A percentile compares a stretch with the other conserved stretches of the same genome.
These are phyloP conservation scores for Theretra japonica DNA, from an alignment of 2,888 invertebrate species.

Conservation along the genomic window DNA sequence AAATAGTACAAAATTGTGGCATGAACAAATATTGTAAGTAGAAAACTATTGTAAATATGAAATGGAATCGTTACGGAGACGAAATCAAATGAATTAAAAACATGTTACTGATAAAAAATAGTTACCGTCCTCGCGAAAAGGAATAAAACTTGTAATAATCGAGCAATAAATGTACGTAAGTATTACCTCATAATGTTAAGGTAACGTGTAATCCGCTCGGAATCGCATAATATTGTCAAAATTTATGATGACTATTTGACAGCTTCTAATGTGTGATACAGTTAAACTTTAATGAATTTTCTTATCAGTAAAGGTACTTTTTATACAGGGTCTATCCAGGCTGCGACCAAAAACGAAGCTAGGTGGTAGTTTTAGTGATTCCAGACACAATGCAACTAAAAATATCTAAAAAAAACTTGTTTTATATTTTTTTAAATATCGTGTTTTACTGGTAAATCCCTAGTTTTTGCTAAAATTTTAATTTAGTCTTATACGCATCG, in stretches of 20 bases:
- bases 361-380: no score
- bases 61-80: neutral
- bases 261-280: slow-evolving; percentile 7
- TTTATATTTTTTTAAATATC: no score
- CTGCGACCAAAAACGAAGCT: no score
- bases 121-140: slow-evolving; percentile 50
- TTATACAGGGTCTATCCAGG: no score
- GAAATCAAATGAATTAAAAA: slow-evolving; percentile 35
- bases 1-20: slow-evolving; percentile 46
- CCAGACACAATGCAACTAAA: no score
- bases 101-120: slow-evolving; percentile 34
- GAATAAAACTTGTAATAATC: slow-evolving; percentile 34
- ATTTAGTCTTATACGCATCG: no score
- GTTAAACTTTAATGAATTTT: neutral
- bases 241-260: neutral
- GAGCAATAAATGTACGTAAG: slow-evolving; percentile 17
- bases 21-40: slow-evolving; percentile 29
- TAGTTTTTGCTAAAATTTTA: no score
- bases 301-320: no score
- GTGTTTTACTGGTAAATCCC: no score
- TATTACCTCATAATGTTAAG: slow-evolving; percentile 28
- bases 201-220: neutral
- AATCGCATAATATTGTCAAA: slow-evolving; percentile 3
- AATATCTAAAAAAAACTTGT: no score
- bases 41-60: slow-evolving; percentile 13